Evolutionary conservation across 2,797 vertebrate species (phyloP), one percentile per base, ranked within the genome.

Genomic region (Jordanella pulchra): DNA sequence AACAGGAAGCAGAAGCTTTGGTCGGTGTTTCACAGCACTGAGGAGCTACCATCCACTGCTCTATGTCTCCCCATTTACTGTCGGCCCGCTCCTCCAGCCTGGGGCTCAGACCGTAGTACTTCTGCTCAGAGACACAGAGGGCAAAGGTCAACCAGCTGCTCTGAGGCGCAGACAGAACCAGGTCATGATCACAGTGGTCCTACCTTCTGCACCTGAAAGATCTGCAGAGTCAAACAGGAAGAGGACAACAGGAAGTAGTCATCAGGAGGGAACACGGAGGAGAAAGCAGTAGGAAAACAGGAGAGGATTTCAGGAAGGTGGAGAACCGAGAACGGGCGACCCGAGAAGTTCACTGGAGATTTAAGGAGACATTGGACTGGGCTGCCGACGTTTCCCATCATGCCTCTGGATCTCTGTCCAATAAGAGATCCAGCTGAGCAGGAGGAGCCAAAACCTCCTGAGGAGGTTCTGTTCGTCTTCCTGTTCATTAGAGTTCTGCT

Each of bases 201-300:
- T 97, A 98, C 97, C 98, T 99, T 99, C 91, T 99, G 97, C 78
- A 99, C 96, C 92, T 99, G 97, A 94, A 97, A 98, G 94, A 98
- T 97, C 97, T 98, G 94, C 39, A 87, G 77, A 51, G 65, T 4
- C 2, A 48, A 55, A 68, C 35, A 1, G 54, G 69, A 75, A 72
- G 69, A 74, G 15, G 78, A 65, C 73, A 51, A 77, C 32, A 82
- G 48, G 68, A 72, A 70, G 73, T 35, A 39, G 30, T 44, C 42
- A 67, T 64, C 39, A 79, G 69, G 7, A 65, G 1, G 71, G 9
- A 32, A 64, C 75, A 75, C 6, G 15, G 7, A 50, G 25, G 73
- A 42, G 4, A 27, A 79, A 18, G 27, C 47, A 48, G 47, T 4
- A 48, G 47, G 15, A 48, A 48, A 48, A 48, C 47, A 48, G 17